Evolutionary conservation across 1,140 invertebrate species (phyloP), one percentile per base, ranked within the genome.

Genomic region (Pseudoatta argentina): DNA sequence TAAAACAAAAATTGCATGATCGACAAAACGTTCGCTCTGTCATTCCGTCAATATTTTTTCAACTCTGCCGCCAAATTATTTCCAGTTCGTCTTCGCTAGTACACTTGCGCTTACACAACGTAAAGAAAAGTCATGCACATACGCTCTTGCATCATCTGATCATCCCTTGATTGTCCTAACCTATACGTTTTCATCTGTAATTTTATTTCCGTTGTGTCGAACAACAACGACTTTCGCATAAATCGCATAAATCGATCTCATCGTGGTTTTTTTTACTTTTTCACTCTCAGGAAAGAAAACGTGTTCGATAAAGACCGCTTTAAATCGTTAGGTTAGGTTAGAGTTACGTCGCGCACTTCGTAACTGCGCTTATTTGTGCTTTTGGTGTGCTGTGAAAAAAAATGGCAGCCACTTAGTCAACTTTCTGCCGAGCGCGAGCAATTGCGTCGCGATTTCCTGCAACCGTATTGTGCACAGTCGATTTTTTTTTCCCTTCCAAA

Each of bases 361-460:
- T 44, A 12, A 16, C 48, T 24, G 61, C n/a, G 44, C 61, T 79
- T 66, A 66, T 67, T 71, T 57, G 51, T 71, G 67, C 64, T 71
- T 71, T 69, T 64, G 27, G 44, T 71, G 57, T 10, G 39, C 12
- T 73, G 24, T 5, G 39, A 75, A 73, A 83, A 57, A 83, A 57
- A 71, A 83, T 83, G 69, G 79, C 67, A 57, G 59, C 55, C 39
- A 18, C 27, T 73, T 83, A 83, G 66, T 81, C 34, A 73, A 82
- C 67, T 73, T 59, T 61, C 55, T 34, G 53, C n/a, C 34, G 55
- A 61, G n/a, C 39, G 69, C 39, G 34, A 72, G 24, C 27, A 63
- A 55, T 67, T 67, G n/a, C 63, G n/a, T 82, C 34, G 24, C 24
- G 67, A 75, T 24, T 24, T 69, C n/a, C 34, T 39, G 4, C 44